These are phyloP conservation scores for Hartigia nigra DNA, from an alignment of 2,888 invertebrate species.

Conservation along the genomic window DNA sequence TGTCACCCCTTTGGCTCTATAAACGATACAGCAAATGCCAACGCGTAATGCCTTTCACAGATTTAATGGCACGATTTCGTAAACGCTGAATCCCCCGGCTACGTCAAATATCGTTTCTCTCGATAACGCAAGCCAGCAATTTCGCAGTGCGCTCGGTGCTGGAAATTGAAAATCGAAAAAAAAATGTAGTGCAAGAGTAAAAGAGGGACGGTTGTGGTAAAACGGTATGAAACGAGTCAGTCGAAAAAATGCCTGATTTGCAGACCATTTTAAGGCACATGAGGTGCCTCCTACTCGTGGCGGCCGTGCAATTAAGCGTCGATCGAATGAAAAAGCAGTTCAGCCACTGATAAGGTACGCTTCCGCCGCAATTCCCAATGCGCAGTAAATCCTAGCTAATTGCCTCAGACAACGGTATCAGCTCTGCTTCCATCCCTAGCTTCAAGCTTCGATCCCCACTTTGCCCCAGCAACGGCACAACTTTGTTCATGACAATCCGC, in stretches of 20 bases:
- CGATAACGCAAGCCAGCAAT: not conserved
- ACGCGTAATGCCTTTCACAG: not conserved
- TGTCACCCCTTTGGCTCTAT: not conserved
- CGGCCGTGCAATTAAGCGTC: slow-evolving; percentile 20
- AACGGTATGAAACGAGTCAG: not conserved
- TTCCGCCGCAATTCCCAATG: slow-evolving; percentile 16
- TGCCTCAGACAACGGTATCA: slow-evolving; percentile 33
- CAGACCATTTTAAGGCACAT: not conserved
- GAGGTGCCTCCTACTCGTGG: not conserved
- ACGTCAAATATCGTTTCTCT: not conserved
- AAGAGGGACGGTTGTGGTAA: not conserved
- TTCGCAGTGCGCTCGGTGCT: not conserved
- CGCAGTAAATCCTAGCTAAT: slow-evolving; percentile 47
- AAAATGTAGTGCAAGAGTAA: not conserved
- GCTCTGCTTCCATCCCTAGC: not conserved
- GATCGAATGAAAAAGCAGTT: slow-evolving; percentile 25
- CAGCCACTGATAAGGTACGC: slow-evolving; percentile 16
- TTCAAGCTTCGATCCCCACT: slow-evolving; percentile 14
- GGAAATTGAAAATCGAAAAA: not conserved
- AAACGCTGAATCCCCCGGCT: not conserved
- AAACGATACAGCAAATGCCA: not conserved
- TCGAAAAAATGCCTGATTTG: not conserved
- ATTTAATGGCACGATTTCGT: not conserved
- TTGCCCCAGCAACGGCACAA: slow-evolving; percentile 25
- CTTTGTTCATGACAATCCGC: slow-evolving; percentile 17